Conservation (phyloP, 1,140 invertebrate species). For the Trichoplusia ni region DNA sequence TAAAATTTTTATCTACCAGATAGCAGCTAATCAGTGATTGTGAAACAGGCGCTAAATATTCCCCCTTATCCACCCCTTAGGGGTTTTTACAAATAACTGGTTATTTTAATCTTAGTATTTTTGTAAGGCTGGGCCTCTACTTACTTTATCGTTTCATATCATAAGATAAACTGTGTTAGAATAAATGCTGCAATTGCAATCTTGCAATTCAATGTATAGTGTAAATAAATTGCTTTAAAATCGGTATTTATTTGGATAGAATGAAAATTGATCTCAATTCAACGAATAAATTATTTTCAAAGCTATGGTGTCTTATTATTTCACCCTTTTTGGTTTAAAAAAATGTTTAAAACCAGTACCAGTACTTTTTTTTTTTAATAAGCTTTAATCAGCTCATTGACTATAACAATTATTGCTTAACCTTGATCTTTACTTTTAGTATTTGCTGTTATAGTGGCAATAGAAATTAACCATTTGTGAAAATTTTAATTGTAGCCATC, state of each 20-base stretch:
- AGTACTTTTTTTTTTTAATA: neutral
- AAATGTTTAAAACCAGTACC: no score
- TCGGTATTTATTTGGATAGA: slow-evolving; percentile 15
- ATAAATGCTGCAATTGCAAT: neutral
- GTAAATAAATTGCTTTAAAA: slow-evolving; percentile 26
- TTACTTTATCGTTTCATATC: neutral
- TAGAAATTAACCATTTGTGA: no score
- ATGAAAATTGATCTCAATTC: slow-evolving; percentile 29
- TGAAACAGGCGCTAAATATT: no score
- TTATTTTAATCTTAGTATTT: neutral
- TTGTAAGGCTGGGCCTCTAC: slow-evolving; percentile 2
- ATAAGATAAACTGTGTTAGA: neutral
- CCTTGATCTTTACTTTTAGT: no score
- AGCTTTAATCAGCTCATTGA: no score
- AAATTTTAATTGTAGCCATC: no score
- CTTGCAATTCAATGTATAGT: slow-evolving; percentile 22
- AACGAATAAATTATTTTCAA: slow-evolving; percentile 29
- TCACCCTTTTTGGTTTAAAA: no score
- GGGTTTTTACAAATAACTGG: neutral
- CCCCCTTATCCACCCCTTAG: no score
- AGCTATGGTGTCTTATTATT: no score
- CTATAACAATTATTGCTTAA: neutral
- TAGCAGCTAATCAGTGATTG: no score
- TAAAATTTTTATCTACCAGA: no score
- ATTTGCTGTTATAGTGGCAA: no score